A percentile compares a stretch with the other conserved stretches of the same genome.
Conservation (phyloP, 1,140 invertebrate species). For the Philotrypesis tridentata region DNA sequence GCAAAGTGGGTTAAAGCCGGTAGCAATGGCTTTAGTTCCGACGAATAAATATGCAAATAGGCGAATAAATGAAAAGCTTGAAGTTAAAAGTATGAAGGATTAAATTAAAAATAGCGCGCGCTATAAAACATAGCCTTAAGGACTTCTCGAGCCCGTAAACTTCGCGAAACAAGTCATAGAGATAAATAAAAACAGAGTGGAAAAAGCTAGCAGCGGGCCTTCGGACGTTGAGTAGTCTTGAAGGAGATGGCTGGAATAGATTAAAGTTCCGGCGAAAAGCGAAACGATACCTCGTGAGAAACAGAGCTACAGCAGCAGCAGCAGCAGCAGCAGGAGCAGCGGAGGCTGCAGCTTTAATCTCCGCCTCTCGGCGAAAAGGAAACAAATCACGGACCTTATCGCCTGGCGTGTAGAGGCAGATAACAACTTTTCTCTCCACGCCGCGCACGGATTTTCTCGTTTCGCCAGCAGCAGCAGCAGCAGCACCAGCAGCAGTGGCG, state of each 20-base stretch:
- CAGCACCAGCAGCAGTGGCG: too few relatives aligned
- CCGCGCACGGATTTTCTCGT: conserved; percentile 35
- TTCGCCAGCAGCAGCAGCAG: conserved; percentile 4
- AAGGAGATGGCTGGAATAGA: conserved; percentile 60
- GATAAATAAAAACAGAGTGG: background rate
- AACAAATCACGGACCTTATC: conserved; percentile 68
- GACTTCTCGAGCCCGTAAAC: background rate
- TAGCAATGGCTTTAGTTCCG: background rate
- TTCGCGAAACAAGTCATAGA: background rate
- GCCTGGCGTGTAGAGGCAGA: conserved; percentile 58
- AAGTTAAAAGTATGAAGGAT: too few relatives aligned
- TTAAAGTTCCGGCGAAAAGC: conserved; percentile 60
- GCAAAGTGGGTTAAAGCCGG: background rate
- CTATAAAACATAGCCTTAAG: too few relatives aligned
- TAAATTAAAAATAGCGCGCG: too few relatives aligned
- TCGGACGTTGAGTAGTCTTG: conserved; percentile 32
- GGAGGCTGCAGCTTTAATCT: conserved; percentile 63
- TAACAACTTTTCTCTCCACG: conserved; percentile 66
- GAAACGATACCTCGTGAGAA: conserved; percentile 50
- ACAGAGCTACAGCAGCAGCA: background rate
- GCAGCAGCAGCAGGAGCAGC: background rate
- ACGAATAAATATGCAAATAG: too few relatives aligned
- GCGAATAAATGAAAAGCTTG: too few relatives aligned
- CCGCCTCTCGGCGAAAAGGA: conserved; percentile 59
- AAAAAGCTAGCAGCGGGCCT: background rate